phyloP scores from a whole-genome alignment of 2,113 vertebrate species.

The Willisornis vidua region DNA sequence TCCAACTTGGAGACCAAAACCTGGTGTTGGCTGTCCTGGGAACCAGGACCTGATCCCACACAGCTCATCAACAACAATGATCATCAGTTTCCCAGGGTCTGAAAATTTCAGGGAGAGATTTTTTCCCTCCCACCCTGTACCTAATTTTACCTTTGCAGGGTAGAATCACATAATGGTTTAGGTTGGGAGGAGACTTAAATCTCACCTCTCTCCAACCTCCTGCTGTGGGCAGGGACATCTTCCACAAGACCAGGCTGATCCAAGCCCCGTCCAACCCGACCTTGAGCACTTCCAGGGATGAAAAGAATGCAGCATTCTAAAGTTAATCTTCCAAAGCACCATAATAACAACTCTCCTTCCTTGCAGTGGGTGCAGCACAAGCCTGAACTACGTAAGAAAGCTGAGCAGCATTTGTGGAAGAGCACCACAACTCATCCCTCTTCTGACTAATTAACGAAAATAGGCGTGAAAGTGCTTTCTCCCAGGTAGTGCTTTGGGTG shows the following conservation, averaged over 20 bases:
- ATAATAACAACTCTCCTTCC: background rate
- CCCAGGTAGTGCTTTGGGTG: background rate
- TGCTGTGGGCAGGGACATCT: background rate
- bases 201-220: background rate
- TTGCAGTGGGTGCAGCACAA: background rate
- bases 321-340: background rate
- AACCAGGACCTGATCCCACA: background rate
- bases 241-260: background rate
- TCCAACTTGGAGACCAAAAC: background rate
- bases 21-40: background rate
- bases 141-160: background rate
- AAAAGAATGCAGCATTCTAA: background rate
- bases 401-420: background rate
- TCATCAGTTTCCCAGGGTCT: background rate
- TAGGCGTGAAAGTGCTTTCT: background rate
- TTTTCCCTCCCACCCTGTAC: background rate
- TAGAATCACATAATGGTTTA: background rate
- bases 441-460: background rate
- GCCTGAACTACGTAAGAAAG: background rate
- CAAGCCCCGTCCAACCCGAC: accelerated
- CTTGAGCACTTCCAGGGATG: background rate
- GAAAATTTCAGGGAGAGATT: background rate
- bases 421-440: background rate
- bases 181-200: background rate
- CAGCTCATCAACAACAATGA: background rate